phyloP scores from a whole-genome alignment of 2,888 invertebrate genomes.

The Mesopsocus fuscifrons region DNA sequence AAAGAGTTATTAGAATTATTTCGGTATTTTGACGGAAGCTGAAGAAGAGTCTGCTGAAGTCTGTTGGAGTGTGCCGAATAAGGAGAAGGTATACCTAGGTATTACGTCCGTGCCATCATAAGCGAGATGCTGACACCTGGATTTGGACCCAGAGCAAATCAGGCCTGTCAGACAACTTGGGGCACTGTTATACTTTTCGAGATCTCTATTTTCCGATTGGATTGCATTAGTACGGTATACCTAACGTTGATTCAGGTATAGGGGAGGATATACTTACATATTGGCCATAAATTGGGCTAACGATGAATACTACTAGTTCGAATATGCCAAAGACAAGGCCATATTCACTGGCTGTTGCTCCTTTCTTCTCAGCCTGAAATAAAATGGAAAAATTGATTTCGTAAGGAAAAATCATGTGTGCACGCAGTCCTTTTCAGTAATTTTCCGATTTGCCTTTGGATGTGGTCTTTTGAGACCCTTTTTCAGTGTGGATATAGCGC shows the following conservation, averaged over 20 bases:
- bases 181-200: too few relatives aligned
- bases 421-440: neutral
- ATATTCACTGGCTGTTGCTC: constrained; percentile 61
- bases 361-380: constrained; percentile 59
- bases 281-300: constrained; percentile 67
- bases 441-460: constrained; percentile 9
- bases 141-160: too few relatives aligned
- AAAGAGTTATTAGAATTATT: constrained; percentile 11
- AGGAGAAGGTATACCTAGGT: constrained; percentile 9
- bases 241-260: too few relatives aligned
- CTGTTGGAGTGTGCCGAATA: neutral
- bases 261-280: constrained; percentile 33
- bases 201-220: too few relatives aligned
- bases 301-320: constrained; percentile 61
- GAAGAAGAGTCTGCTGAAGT: too few relatives aligned
- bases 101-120: too few relatives aligned
- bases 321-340: constrained; percentile 77
- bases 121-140: too few relatives aligned
- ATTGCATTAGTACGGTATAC: too few relatives aligned
- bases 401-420: neutral
- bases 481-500: constrained; percentile 7
- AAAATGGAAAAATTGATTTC: neutral
- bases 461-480: constrained; percentile 1
- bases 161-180: too few relatives aligned
- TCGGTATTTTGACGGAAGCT: neutral